Conservation (phyloP, 2,888 invertebrate genomes). For the Antitype chi region DNA sequence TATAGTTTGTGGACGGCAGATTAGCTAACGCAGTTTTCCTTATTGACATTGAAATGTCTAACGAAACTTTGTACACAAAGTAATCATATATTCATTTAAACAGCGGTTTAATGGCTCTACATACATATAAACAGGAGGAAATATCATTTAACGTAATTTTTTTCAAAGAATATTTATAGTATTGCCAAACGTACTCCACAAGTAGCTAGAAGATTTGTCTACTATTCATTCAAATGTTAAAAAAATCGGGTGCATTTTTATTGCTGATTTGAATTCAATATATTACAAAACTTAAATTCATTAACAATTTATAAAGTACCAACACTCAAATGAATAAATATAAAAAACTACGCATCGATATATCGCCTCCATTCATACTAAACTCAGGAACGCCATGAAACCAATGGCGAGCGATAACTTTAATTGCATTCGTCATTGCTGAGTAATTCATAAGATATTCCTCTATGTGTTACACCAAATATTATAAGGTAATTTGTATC, state of each 20-base stretch:
- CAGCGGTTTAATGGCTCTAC: slow-evolving; percentile 12
- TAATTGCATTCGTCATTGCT: slow-evolving; percentile 58
- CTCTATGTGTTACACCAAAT: slow-evolving; percentile 40
- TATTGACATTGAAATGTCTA: slow-evolving; percentile 43
- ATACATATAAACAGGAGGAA: slow-evolving; percentile 36
- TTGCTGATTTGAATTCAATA: not conserved
- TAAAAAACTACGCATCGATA: slow-evolving; percentile 37
- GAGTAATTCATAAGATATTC: slow-evolving; percentile 64
- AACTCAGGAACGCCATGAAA: slow-evolving; percentile 52
- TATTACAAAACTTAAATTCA: not conserved
- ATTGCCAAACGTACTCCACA: not conserved
- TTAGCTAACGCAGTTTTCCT: slow-evolving; percentile 41
- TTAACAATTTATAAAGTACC: not conserved
- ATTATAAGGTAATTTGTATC: slow-evolving; percentile 42
- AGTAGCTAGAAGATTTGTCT: not conserved
- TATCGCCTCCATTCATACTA: slow-evolving; percentile 54
- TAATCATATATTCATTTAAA: slow-evolving; percentile 14
- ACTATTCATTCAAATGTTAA: not conserved
- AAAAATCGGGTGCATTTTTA: not conserved
- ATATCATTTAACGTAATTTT: not conserved
- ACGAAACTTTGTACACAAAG: slow-evolving; percentile 10
- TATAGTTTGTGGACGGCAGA: no score
- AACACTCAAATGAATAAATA: slow-evolving; percentile 13
- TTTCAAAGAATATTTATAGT: not conserved
- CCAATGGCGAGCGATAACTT: slow-evolving; percentile 62